Conservation (phyloP, 2,797 vertebrate genomes). For the Scolopax rusticola region DNA sequence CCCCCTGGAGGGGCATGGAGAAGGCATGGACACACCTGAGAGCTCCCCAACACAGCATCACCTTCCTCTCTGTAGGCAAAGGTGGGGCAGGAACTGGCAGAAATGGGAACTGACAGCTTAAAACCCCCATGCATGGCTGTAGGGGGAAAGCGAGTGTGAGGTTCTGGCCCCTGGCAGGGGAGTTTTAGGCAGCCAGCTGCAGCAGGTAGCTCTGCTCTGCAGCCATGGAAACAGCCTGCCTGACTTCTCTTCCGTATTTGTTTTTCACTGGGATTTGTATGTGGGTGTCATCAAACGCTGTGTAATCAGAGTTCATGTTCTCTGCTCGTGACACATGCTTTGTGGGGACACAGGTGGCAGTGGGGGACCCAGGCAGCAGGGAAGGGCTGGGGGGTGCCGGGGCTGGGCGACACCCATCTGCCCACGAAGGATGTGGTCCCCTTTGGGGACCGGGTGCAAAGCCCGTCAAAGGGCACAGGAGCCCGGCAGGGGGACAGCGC, state of each 20-base stretch:
- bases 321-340: rapidly evolving
- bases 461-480: not conserved
- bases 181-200: not conserved
- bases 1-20: not conserved
- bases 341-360: rapidly evolving
- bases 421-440: too few relatives aligned
- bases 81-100: not conserved
- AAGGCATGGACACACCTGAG: not conserved
- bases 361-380: not conserved
- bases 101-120: not conserved
- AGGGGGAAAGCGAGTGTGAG: not conserved
- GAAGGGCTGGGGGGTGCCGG: not conserved
- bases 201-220: not conserved
- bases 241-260: not conserved
- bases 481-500: not conserved
- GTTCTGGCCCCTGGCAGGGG: not conserved
- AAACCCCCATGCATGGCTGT: rapidly evolving
- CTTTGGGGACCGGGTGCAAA: not conserved
- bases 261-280: not conserved
- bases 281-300: not conserved
- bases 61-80: not conserved
- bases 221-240: not conserved
- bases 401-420: too few relatives aligned
- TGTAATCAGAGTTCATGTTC: not conserved
- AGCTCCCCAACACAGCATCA: not conserved